Conservation (phyloP, 2,888 invertebrate species). For the Leptinotarsa rubiginosa region DNA sequence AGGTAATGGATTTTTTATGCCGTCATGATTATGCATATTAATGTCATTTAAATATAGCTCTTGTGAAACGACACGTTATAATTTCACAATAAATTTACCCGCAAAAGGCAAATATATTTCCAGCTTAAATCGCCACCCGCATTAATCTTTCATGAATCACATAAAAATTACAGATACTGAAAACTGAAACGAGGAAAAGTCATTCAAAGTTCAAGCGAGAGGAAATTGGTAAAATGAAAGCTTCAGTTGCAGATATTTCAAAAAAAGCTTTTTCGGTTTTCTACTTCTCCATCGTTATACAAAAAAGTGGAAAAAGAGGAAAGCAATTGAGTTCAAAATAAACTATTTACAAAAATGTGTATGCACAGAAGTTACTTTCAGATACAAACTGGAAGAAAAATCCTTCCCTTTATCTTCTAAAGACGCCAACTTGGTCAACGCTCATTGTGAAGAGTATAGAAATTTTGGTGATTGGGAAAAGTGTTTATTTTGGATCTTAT, state of each 20-base stretch:
- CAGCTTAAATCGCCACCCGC: conserved; percentile 20
- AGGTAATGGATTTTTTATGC: conserved; percentile 61
- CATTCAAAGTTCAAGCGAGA: not conserved
- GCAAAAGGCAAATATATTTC: conserved; percentile 34
- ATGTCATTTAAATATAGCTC: conserved; percentile 55
- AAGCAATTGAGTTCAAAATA: no score
- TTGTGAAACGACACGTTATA: conserved; percentile 47
- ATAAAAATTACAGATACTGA: conserved; percentile 3
- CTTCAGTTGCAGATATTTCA: not conserved
- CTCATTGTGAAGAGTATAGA: no score
- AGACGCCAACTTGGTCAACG: no score
- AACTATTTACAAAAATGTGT: no score
- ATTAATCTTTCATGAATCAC: conserved; percentile 20
- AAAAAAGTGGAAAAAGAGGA: no score
- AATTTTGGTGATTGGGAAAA: no score
- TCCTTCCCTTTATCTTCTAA: no score
- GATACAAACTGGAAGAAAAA: no score
- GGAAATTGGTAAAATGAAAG: not conserved
- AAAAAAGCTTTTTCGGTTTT: no score
- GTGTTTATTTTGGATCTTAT: no score
- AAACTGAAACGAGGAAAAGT: not conserved
- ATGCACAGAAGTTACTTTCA: no score
- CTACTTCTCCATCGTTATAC: no score
- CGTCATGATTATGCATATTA: conserved; percentile 58
- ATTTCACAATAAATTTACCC: conserved; percentile 40